These are phyloP conservation scores for Paratilapia polleni DNA, from an alignment of 2,113 vertebrate genomes.

Conservation along the genomic window DNA sequence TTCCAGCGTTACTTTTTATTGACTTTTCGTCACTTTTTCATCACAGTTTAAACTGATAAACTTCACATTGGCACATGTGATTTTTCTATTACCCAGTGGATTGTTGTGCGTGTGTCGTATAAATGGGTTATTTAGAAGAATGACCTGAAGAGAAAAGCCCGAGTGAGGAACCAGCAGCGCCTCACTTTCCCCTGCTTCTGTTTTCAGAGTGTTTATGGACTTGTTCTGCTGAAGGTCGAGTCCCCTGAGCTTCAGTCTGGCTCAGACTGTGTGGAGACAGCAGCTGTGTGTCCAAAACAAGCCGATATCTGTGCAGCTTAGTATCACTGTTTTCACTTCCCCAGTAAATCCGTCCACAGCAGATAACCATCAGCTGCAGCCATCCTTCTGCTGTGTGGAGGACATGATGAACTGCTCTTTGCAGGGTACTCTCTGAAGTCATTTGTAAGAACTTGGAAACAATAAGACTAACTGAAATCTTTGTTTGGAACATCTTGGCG, in stretches of 20 bases:
- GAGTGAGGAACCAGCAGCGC: not conserved
- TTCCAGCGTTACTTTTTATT: too few species aligned
- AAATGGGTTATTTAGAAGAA: not conserved
- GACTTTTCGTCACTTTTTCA: not conserved
- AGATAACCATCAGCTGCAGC: constrained; percentile 8
- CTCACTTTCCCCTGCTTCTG: not conserved
- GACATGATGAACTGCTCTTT: not conserved
- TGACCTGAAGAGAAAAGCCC: not conserved
- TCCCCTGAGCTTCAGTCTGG: not conserved
- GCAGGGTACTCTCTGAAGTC: not conserved
- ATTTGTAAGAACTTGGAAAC: not conserved
- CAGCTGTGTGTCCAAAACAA: constrained; percentile 70
- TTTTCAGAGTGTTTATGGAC: not conserved
- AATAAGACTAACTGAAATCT: accelerated
- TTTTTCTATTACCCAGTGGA: too few species aligned
- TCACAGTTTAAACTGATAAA: not conserved
- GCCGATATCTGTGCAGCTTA: constrained; percentile 21
- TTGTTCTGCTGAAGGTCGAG: not conserved
- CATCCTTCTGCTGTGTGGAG: not conserved
- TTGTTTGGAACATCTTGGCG: not conserved
- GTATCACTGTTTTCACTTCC: constrained; percentile 42
- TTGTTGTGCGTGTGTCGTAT: too few species aligned
- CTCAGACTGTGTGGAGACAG: constrained; percentile 34
- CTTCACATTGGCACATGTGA: not conserved
- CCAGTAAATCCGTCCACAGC: constrained; percentile 16